phyloP scores from a whole-genome alignment of 2,888 invertebrate genomes.

The Leptopilina syphax region DNA sequence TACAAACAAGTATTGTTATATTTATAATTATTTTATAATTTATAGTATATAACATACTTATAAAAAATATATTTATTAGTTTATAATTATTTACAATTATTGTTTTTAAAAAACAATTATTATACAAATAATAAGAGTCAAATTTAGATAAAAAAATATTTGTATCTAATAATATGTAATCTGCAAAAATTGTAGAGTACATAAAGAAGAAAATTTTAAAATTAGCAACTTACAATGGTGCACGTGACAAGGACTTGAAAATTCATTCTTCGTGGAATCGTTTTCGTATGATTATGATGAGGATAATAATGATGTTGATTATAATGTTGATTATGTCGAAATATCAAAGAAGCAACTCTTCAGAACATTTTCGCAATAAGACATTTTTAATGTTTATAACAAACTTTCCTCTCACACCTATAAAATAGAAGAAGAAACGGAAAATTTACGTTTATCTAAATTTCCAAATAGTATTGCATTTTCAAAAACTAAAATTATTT shows the following conservation, averaged over 20 bases:
- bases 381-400: slow-evolving; percentile 3
- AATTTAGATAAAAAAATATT: no score
- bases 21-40: no score
- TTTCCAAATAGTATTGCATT: no score
- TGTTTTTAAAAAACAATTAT: no score
- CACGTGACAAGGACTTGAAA: slow-evolving; percentile 55
- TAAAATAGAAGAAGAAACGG: neutral
- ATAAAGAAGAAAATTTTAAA: neutral
- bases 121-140: no score
- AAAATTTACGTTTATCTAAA: neutral
- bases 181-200: neutral
- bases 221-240: slow-evolving; percentile 57
- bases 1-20: no score
- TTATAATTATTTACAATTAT: no score
- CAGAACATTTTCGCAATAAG: neutral
- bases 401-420: neutral
- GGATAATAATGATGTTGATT: neutral
- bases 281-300: neutral
- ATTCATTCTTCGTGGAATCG: slow-evolving; percentile 57
- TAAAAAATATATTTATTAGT: no score
- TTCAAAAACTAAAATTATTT: no score
- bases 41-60: no score
- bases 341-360: slow-evolving; percentile 5
- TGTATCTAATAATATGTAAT: no score
- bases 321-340: neutral